Base-by-base conservation (phyloP, 2,888 invertebrate genomes). In the Helicoverpa assulta region DNA sequence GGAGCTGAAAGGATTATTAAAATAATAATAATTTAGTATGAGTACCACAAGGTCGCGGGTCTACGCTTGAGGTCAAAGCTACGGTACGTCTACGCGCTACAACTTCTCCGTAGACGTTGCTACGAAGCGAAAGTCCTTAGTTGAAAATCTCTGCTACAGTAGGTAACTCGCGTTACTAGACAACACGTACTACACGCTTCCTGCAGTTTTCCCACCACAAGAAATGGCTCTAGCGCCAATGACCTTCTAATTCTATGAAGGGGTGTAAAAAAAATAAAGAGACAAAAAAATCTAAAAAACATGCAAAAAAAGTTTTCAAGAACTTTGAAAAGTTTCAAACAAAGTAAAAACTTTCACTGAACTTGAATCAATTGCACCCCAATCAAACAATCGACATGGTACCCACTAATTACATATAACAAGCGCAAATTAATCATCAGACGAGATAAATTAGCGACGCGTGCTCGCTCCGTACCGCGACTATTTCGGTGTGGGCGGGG, bases 401-500 rank as follows among this genome's bases (percentile, higher is more conserved):
- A 81, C 86, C 85, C 86, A 89, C 90, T 92, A 92, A 93, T 93
- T 91, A 90, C 90, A 75, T 81, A 84, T 90, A 90, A 90, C 91
- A 88, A 89, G 92, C 90, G 91, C 90, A 89, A 91, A 92, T 92
- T 91, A 91, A 93, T 93, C 91, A 92, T 89, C 90, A 87, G 76
- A 86, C 88, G 91, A 91, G 91, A 92, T 92, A 92, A 91, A 91
- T 91, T 86, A 86, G 87, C 87, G 88, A 80, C 90, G 90, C 90
- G 90, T 89, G 89, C 87, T 84, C 84, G 86, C 78, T 79, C 82
- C 80, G 88, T 84, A 84, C 82, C 90, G 88, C 87, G 90, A 92
- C 93, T 93, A 93, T 93, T 93, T 93, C 91, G 90, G 93, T 91
- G 92, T 90, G 90, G 91, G 93, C 91, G 92, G 85, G 83, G 84